Percentiles rank a stretch among this genome's conserved stretches.
Evolutionary conservation across 2,888 invertebrate genomes (phyloP).

Genomic region (Parnassius mnemosyne): DNA sequence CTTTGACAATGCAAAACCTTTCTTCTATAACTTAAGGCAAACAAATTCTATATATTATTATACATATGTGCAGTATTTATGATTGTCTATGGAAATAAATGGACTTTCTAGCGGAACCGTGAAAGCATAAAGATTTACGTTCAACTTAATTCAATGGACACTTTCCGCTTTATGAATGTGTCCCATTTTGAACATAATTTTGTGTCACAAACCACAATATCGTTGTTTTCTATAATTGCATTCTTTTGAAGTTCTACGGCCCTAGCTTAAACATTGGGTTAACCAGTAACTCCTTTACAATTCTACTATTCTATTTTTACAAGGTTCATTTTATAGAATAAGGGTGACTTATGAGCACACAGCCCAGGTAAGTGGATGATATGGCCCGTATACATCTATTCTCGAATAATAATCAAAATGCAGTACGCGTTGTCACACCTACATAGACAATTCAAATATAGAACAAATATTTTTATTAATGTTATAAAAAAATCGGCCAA

Average conservation of each 20-base stretch:
- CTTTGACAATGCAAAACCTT: background rate
- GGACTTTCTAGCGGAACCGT: constrained; percentile 13
- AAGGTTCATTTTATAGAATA: too few species aligned
- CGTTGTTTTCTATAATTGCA: constrained; percentile 2
- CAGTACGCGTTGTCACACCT: too few species aligned
- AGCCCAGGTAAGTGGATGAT: too few species aligned
- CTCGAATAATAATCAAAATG: too few species aligned
- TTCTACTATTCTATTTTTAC: too few species aligned
- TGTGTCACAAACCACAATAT: constrained; percentile 2
- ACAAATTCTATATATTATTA: constrained; percentile 4
- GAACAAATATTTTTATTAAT: too few species aligned
- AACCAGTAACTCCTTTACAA: too few species aligned
- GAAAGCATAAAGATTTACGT: constrained; percentile 6
- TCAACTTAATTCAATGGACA: constrained; percentile 12
- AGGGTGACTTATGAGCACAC: too few species aligned
- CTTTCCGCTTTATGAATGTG: constrained; percentile 12
- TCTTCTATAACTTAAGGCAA: constrained; percentile 11
- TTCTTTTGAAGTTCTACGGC: background rate
- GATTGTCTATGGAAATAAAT: constrained; percentile 12
- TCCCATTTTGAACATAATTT: constrained; percentile 6
- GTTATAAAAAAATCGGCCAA: too few species aligned
- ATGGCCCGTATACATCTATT: too few species aligned
- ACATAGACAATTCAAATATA: too few species aligned
- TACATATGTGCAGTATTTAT: background rate
- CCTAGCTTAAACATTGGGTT: too few species aligned